phyloP scores from a whole-genome alignment of 2,113 vertebrate species.

The Nesogale talazaci region DNA sequence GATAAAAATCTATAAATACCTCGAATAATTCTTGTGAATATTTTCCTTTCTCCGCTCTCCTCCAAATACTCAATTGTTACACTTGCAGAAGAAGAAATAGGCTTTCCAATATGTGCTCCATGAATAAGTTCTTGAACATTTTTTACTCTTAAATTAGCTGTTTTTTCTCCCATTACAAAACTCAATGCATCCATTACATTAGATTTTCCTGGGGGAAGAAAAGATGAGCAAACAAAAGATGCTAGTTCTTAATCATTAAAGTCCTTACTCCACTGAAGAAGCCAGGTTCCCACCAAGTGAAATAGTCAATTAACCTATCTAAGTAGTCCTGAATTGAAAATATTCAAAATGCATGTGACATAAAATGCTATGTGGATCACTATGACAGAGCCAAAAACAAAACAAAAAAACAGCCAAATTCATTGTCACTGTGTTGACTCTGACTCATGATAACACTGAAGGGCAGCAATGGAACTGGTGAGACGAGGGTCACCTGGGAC shows the following conservation, averaged over 20 bases:
- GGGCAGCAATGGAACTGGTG: too few relatives aligned
- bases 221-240: background rate
- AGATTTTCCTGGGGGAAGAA: conserved; percentile 90
- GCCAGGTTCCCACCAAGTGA: background rate
- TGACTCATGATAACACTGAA: too few relatives aligned
- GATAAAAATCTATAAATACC: conserved; percentile 82
- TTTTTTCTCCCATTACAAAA: conserved; percentile 93
- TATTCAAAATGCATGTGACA: background rate
- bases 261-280: background rate
- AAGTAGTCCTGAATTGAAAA: background rate
- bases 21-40: conserved; percentile 89
- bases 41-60: conserved; percentile 88
- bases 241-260: conserved; percentile 12
- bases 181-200: conserved; percentile 98
- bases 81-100: conserved; percentile 87
- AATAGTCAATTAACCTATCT: background rate
- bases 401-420: too few relatives aligned
- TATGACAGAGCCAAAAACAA: background rate
- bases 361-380: background rate
- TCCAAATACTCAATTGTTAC: conserved; percentile 90
- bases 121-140: conserved; percentile 92
- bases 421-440: too few relatives aligned
- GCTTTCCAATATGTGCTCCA: conserved; percentile 93
- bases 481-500: too few relatives aligned
- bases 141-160: conserved; percentile 90